Evolutionary conservation across 2,888 invertebrate species (phyloP), one percentile per base, ranked within the genome.

Genomic region (Lasioglossum marginatum): DNA sequence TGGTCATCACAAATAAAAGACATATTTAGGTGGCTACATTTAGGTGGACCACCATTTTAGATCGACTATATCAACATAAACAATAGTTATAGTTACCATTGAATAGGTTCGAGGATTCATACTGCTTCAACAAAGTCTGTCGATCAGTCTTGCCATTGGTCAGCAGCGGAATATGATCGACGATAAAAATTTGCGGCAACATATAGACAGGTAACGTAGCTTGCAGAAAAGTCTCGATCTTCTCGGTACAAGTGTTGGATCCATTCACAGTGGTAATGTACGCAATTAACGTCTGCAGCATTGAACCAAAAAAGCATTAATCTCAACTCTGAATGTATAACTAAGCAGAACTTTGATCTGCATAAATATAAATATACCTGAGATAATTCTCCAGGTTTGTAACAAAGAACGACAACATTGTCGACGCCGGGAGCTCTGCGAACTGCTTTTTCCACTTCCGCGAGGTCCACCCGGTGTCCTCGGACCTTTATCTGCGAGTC

Each of bases 141-240:
- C 98, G 96, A 95, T 98, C 98, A 12, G 97, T 97, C 95, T 98
- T 98, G 0, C 98, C 98, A 93, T 98, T 98, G 0, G 98, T 97
- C 48, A 98, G 95, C 43, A 98, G 95, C 0, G 98, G 98, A 79
- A 98, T 96, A n/a, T 94, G 96, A 34, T 98, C 97, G 19, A 98
- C 95, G 1, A 97, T 95, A 34, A 98, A 96, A 0, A 97, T 96
- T 96, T 97, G 94, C 0, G 98, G 98, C 31, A 97, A 96, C 97
- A 98, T 98, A 92, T 98, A 98, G 10, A 96, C 95, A 0, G 97
- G 97, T 8, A 98, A 95, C 79, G 96, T 96, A 77, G 96, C 96
- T 92, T 96, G 96, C 76, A 98, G 95, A 34, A 96, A 95, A 0
- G 95, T 95, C 93, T 98, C 98, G 68, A 98, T 96, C 91, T 97